Conservation (phyloP, 30 jellyfish, hydroid and myxozoan genomes). For the Aurelia aurita complex sp. Pacific region DNA sequence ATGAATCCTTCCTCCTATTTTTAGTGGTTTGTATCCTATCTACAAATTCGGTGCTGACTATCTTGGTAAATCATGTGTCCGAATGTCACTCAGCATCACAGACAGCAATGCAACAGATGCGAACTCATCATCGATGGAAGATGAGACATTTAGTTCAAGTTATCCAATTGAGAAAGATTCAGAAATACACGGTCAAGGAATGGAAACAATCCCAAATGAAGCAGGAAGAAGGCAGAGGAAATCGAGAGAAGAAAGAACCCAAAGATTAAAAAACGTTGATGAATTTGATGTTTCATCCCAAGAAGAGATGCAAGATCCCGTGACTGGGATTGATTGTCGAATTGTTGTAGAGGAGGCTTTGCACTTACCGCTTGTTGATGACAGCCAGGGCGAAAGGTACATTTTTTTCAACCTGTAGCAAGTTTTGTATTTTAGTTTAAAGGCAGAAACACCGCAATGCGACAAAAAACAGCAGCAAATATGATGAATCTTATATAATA, state of each 20-base stretch:
- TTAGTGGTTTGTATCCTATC: constrained; percentile 72
- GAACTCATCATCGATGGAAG: neutral
- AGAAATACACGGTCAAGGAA: neutral
- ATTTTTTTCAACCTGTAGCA: neutral
- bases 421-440: too few species aligned
- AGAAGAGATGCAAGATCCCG: neutral
- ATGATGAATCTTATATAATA: too few species aligned
- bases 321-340: constrained; percentile 29
- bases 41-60: constrained; percentile 70
- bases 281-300: neutral
- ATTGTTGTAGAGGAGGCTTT: constrained; percentile 80
- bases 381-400: constrained; percentile 26
- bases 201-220: neutral
- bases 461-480: too few species aligned
- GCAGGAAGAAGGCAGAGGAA: neutral
- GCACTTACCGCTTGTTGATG: constrained; percentile 53
- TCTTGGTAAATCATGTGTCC: constrained; percentile 59
- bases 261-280: neutral
- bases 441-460: too few species aligned
- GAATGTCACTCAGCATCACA: constrained; percentile 41
- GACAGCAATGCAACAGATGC: neutral
- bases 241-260: neutral
- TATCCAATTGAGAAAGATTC: constrained; percentile 26
- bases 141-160: constrained; percentile 1
- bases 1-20: too few species aligned